A percentile compares a stretch with the other conserved stretches of the same genome.
These are phyloP conservation scores for Trichoplusia ni DNA, from an alignment of 1,140 invertebrate genomes.

Conservation along the genomic window DNA sequence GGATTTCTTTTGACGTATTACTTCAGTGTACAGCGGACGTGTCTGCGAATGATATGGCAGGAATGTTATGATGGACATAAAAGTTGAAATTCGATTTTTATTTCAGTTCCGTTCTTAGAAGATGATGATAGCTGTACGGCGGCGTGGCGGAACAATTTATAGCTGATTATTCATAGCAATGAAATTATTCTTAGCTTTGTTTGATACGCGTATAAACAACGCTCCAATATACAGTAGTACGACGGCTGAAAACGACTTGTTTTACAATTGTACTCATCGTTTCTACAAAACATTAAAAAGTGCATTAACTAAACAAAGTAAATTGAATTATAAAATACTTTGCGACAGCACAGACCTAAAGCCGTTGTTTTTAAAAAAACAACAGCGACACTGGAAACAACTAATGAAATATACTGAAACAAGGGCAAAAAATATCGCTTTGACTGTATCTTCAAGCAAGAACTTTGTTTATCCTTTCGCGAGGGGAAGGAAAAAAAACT, in stretches of 20 bases:
- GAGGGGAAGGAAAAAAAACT: not conserved
- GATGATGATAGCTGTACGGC: conserved; percentile 1
- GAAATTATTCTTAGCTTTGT: conserved; percentile 9
- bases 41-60: not conserved
- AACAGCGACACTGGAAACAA: not conserved
- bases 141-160: conserved; percentile 12
- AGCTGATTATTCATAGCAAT: conserved; percentile 15
- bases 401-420: conserved; percentile 8
- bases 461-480: conserved; percentile 16
- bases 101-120: conserved; percentile 20
- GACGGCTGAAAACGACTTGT: too few species aligned
- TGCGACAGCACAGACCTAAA: not conserved
- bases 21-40: not conserved
- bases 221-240: too few species aligned
- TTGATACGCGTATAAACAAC: conserved; percentile 2
- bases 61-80: conserved; percentile 1
- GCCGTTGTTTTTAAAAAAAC: not conserved
- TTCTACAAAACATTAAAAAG: not conserved
- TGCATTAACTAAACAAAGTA: too few species aligned
- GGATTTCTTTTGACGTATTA: not conserved
- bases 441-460: conserved; percentile 9
- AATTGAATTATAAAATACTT: not conserved
- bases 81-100: conserved; percentile 17
- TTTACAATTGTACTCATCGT: too few species aligned
- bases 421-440: conserved; percentile 11